Evolutionary conservation across 2,113 vertebrate species (phyloP), one percentile per base, ranked within the genome.

Genomic region (Dasyornis broadbenti): DNA sequence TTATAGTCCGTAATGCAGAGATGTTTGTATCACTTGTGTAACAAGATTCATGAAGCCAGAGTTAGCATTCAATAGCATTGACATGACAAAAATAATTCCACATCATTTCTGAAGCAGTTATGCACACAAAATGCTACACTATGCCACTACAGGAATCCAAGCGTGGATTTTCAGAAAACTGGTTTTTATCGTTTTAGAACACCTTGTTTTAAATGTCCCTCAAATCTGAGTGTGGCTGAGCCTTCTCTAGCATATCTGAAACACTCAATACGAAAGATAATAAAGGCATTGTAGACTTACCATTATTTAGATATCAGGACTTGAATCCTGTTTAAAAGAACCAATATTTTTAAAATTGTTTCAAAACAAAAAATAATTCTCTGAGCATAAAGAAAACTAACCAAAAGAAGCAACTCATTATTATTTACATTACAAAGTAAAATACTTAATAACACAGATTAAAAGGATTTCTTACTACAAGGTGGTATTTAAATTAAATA

Each of bases 311-410:
- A 86, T 93, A 82, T 39, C 40, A 90, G 91, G 92, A 85, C 31
- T 61, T 95, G 82, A 90, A 56, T 49, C 78, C 97, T 97, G 90
- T 90, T 89, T 77, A 54, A 95, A 94, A 95, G 44, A 86, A 96
- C 71, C 10, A 76, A 57, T 64, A 79, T n/a, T 49, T 75, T 75
- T 1, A 8, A 50, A 76, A 52, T n/a, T 17, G 9, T 28, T 66
- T 75, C 21, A 88, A 45, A 63, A 59, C 30, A 57, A 91, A 56
- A 20, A 61, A 21, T n/a, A 76, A 26, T 60, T 75, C 1, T 69
- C 45, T 75, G 10, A 70, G 37, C 23, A 56, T 54, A 78, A 57
- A 30, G 69, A 44, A 61, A 68, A 81, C 45, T 30, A 69, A 49
- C 14, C 6, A 59, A 80, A 89, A 39, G 0, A 82, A 96, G 70